Evolutionary conservation across 2,888 invertebrate genomes (phyloP), one percentile per base, ranked within the genome.

Genomic region (Diarsia mendica): DNA sequence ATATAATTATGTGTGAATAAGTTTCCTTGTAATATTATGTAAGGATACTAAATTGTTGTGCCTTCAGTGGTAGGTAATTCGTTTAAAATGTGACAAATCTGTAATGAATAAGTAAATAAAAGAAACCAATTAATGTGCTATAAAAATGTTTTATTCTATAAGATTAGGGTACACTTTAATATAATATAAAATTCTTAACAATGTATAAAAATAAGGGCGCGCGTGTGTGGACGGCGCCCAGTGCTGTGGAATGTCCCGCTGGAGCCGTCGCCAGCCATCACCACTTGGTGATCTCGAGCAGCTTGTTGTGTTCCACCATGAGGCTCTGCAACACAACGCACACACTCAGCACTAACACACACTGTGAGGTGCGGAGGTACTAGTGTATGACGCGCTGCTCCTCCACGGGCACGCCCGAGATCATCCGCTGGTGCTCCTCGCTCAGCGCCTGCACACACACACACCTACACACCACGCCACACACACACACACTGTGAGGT

Each of bases 341-440:
- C n/a, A 48, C 72, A 55, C 28, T 9, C 39, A 78, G 2, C 60
- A 65, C 48, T 55, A 64, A 68, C 74, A 74, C 68, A 39, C 39
- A 28, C 28, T 28, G 28, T 2, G 28, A 33, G 39, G 39, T 6
- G 39, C 5, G 39, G 39, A n/a, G 51, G 51, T 44, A 46, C 87
- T 90, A 96, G 94, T 96, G 96, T 67, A 96, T 84, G 85, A 94
- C 91, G 86, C 85, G 92, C 91, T 95, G 95, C 89, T 91, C 91
- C 72, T 87, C 89, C 74, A 94, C 95, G 68, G 93, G 93, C 87
- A 88, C 89, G 86, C 89, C 93, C 74, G 90, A 98, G 92, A 98
- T 98, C 95, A 98, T 97, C 96, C 98, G 98, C 96, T 98, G 98
- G 95, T 98, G 98, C 90, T 98, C 98, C 91, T 97, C 97, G 97